Base-by-base conservation (phyloP, 2,888 invertebrate species). In the Trisateles emortualis region DNA sequence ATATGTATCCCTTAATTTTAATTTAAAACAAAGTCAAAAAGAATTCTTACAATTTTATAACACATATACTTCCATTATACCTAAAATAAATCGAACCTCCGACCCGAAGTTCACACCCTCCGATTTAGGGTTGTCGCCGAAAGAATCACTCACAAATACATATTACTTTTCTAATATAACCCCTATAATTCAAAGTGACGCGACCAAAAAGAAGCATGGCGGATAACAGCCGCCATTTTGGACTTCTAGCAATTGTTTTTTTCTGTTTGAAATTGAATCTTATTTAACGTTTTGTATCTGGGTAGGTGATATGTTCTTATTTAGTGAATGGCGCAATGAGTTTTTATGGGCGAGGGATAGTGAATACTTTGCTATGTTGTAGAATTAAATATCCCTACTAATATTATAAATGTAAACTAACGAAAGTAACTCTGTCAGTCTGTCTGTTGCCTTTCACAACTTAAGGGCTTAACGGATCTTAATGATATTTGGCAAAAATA, bases 131-230 rank as follows among this genome's bases (percentile, higher is more conserved):
- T 1, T 19, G 36, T 36, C 36, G 17, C 8, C 17, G 9, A n/a
- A 19, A 16, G 16, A 36, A 19, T 39, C 39, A 39, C 39, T 39
- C 22, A 39, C 39, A 10, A 51, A 56, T 55, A 40, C 26, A 11
- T 36, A 53, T 58, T 53, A 46, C 53, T 46, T 62, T 61, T 62
- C 45, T 62, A 58, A 62, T 62, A 53, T 48, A 50, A 54, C 17
- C 59, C 54, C 16, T 44, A 40, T 63, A 54, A 47, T 46, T 14
- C 6, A 10, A 39, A 39, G 39, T 53, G 63, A 49, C 49, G 46
- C 53, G 16, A 43, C 17, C n/a, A 5, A 36, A 29, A 42, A 42
- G 9, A 30, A 59, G 53, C 8, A 62, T 63, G 58, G 63, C 45
- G 39, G 22, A 33, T 49, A 14, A 44, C 36, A 30, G 45, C n/a